These are phyloP conservation scores for Tachystola acroxantha DNA, from an alignment of 2,888 invertebrate species.

Conservation along the genomic window DNA sequence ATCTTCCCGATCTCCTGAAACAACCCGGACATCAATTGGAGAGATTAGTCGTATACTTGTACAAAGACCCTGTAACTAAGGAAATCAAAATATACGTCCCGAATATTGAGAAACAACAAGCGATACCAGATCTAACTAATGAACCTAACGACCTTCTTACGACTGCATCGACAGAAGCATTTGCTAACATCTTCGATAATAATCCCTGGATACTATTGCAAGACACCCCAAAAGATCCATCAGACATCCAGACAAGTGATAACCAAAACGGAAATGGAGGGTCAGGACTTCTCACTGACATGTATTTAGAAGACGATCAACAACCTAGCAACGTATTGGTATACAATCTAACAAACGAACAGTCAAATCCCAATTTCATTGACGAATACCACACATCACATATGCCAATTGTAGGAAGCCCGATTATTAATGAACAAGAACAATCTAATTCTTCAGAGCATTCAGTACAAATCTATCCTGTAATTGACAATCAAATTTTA, in stretches of 20 bases:
- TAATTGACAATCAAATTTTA: no score
- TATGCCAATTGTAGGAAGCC: no score
- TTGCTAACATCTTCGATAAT: neutral
- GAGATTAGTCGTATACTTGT: conserved; percentile 47
- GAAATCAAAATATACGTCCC: conserved; percentile 39
- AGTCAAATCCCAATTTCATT: no score
- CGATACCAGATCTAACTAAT: conserved; percentile 41
- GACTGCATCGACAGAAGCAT: conserved; percentile 2
- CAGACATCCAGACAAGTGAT: neutral
- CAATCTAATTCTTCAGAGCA: no score
- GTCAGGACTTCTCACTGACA: no score
- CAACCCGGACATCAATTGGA: conserved; percentile 18
- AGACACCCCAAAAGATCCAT: neutral
- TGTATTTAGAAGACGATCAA: no score
- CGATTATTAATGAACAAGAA: no score
- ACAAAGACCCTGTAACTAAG: conserved; percentile 24
- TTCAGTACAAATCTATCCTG: no score
- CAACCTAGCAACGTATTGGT: no score
- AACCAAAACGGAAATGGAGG: no score
- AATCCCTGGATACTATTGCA: neutral
- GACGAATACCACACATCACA: no score
- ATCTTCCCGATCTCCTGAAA: conserved; percentile 17
- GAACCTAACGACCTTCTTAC: conserved; percentile 27
- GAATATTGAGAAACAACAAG: conserved; percentile 32
- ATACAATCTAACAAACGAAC: no score